phyloP scores from a whole-genome alignment of 2,888 invertebrate species.

The Aporophyla nigra region DNA sequence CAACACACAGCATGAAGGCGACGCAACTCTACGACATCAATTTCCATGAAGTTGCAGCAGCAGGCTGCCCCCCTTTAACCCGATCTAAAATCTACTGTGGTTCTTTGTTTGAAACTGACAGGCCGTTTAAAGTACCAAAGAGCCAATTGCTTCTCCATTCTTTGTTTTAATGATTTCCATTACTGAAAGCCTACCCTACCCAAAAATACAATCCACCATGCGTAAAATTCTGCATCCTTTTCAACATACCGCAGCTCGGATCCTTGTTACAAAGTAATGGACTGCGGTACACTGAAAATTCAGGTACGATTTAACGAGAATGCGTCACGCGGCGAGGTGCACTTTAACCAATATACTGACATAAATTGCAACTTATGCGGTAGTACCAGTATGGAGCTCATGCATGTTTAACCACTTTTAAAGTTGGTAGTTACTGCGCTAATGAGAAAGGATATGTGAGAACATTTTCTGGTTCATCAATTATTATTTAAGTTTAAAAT shows the following conservation, averaged over 20 bases:
- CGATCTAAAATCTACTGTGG: too few species aligned
- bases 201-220: background rate
- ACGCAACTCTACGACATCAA: too few species aligned
- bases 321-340: slow-evolving; percentile 49
- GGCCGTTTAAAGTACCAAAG: too few species aligned
- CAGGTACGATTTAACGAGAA: slow-evolving; percentile 55
- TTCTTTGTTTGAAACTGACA: too few species aligned
- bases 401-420: slow-evolving; percentile 47
- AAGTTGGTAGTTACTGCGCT: slow-evolving; percentile 40
- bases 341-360: slow-evolving; percentile 56
- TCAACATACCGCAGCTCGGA: slow-evolving; percentile 25
- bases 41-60: too few species aligned
- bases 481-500: background rate
- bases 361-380: slow-evolving; percentile 48
- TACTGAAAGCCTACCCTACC: background rate
- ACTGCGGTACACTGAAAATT: slow-evolving; percentile 54
- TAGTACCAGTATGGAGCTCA: slow-evolving; percentile 20
- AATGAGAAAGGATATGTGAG: slow-evolving; percentile 27
- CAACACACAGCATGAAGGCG: too few species aligned
- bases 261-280: slow-evolving; percentile 59
- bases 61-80: too few species aligned
- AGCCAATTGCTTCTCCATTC: too few species aligned
- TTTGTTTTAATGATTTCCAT: background rate
- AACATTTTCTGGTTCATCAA: slow-evolving; percentile 31
- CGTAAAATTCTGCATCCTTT: slow-evolving; percentile 24